Conservation (phyloP, 2,797 vertebrate genomes). For the Anomalospiza imberbis region DNA sequence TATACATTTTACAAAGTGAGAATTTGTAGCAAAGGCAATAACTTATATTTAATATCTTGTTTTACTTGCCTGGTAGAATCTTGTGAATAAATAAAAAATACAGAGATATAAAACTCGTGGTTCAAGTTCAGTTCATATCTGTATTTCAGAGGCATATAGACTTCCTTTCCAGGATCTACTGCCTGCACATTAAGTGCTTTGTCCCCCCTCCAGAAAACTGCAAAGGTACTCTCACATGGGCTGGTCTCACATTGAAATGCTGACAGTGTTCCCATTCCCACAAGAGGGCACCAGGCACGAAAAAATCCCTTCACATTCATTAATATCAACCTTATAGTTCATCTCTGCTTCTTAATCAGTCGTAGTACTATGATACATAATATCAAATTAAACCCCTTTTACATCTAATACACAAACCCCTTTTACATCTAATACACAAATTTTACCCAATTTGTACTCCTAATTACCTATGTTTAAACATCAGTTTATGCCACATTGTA, state of each 20-base stretch:
- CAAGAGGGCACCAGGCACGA: neutral
- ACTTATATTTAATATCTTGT: neutral
- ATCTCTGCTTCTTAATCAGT: neutral
- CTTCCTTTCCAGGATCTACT: neutral
- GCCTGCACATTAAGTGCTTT: neutral
- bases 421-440: neutral
- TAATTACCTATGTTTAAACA: neutral
- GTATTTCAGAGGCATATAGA: neutral
- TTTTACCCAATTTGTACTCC: neutral
- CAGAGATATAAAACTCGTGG: neutral
- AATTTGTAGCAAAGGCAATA: neutral
- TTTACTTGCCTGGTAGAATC: neutral
- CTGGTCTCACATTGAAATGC: neutral
- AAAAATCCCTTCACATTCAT: neutral
- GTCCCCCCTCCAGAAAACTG: neutral
- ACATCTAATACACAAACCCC: neutral
- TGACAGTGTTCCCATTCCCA: neutral
- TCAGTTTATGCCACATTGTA: neutral
- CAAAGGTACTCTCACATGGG: fast-evolving
- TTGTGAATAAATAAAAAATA: neutral
- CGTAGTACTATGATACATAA: neutral
- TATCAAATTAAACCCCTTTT: neutral
- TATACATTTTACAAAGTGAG: neutral
- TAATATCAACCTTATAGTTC: neutral
- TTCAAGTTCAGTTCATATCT: neutral